Evolutionary conservation across 2,797 vertebrate genomes (phyloP).

Genomic region (Crenuchus spilurus): DNA sequence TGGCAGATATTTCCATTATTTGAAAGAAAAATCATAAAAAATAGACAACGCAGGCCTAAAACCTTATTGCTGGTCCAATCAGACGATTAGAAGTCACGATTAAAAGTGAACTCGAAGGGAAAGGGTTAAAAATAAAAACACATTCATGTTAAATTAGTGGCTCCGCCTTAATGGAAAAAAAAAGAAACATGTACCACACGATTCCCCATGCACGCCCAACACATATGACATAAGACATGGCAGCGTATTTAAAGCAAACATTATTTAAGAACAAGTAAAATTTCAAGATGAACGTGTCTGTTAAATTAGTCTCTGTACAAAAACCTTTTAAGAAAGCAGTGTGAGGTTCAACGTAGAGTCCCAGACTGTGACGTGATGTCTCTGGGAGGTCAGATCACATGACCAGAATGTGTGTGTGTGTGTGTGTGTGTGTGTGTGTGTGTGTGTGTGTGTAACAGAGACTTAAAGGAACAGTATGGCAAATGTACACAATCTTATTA

Average conservation of each 20-base stretch:
- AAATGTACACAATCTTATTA: too few relatives aligned
- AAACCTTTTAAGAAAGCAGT: constrained; percentile 52
- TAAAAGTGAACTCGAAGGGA: constrained; percentile 72
- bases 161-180: constrained; percentile 58
- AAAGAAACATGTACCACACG: constrained; percentile 31
- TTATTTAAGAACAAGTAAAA: constrained; percentile 44
- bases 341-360: constrained; percentile 57
- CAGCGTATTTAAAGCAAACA: constrained; percentile 18
- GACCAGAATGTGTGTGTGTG: constrained; percentile 43
- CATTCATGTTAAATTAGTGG: constrained; percentile 58
- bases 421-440: constrained; percentile 16
- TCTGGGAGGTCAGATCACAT: constrained; percentile 65
- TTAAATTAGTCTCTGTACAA: constrained; percentile 57
- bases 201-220: constrained; percentile 15
- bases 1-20: constrained; percentile 35
- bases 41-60: constrained; percentile 66
- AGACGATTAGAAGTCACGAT: constrained; percentile 67
- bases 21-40: constrained; percentile 63
- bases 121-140: constrained; percentile 56
- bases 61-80: constrained; percentile 74
- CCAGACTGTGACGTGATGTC: constrained; percentile 67
- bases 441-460: background rate
- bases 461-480: background rate
- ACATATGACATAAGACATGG: constrained; percentile 36
- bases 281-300: constrained; percentile 48